Conservation (phyloP, 2,797 vertebrate genomes). For the Protonibea diacanthus region DNA sequence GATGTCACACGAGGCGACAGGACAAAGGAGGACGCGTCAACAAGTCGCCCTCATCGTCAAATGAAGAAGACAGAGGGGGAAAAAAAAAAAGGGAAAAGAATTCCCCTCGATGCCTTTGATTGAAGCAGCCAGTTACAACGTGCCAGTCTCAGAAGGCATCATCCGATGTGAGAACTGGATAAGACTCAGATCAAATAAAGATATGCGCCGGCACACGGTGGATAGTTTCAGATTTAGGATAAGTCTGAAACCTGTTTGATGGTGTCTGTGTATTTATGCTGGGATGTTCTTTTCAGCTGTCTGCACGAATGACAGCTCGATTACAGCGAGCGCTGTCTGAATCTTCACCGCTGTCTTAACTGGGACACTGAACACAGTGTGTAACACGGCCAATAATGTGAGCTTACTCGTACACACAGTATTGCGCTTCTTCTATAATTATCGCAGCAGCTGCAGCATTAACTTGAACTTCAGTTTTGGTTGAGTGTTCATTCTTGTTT, state of each 20-base stretch:
- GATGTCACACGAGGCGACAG: slow-evolving; percentile 77
- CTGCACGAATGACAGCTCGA: slow-evolving; percentile 73
- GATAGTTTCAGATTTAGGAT: slow-evolving; percentile 65
- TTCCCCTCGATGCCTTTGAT: slow-evolving; percentile 54
- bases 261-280: slow-evolving; percentile 68
- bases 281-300: slow-evolving; percentile 69
- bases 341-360: slow-evolving; percentile 56
- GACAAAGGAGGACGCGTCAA: slow-evolving; percentile 80
- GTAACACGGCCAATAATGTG: slow-evolving; percentile 46
- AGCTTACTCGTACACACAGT: slow-evolving; percentile 30
- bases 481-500: slow-evolving; percentile 1
- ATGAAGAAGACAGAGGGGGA: slow-evolving; percentile 60
- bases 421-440: slow-evolving; percentile 40
- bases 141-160: slow-evolving; percentile 61
- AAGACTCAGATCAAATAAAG: slow-evolving; percentile 67
- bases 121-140: slow-evolving; percentile 69
- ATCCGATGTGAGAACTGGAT: slow-evolving; percentile 58
- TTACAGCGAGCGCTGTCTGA: slow-evolving; percentile 58
- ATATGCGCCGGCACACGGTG: slow-evolving; percentile 58
- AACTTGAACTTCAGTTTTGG: slow-evolving; percentile 18
- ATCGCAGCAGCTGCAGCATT: slow-evolving; percentile 31
- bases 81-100: slow-evolving; percentile 13
- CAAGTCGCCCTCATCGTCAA: slow-evolving; percentile 68
- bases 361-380: slow-evolving; percentile 53
- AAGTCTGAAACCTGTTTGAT: slow-evolving; percentile 72